Evolutionary conservation across 1,140 invertebrate genomes (phyloP).

Genomic region (Drosophila gunungcola): DNA sequence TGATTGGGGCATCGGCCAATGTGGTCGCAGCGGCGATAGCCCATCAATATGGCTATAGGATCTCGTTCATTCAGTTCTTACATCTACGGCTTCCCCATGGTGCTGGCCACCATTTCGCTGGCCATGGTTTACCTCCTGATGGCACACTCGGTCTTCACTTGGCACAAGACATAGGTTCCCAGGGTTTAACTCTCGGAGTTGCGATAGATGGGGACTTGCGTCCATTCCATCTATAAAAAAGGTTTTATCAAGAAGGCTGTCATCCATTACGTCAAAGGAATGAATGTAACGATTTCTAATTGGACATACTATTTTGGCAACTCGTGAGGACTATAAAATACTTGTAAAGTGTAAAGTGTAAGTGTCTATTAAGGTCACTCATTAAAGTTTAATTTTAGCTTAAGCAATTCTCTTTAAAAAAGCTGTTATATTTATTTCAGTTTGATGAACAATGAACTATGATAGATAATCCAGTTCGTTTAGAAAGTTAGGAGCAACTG

Average conservation of each 20-base stretch:
- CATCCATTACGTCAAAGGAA: not conserved
- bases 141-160: conserved; percentile 87
- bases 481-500: too few relatives aligned
- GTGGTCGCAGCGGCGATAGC: conserved; percentile 91
- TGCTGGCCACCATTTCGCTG: conserved; percentile 87
- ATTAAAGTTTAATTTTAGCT: not conserved
- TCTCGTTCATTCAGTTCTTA: conserved; percentile 87
- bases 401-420: too few relatives aligned
- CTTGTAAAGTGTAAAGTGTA: not conserved
- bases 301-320: not conserved
- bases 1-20: conserved; percentile 92
- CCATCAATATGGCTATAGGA: conserved; percentile 91
- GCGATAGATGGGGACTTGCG: not conserved
- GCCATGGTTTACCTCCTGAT: conserved; percentile 88
- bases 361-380: not conserved
- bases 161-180: conserved; percentile 80
- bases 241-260: not conserved
- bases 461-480: too few relatives aligned
- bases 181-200: not conserved
- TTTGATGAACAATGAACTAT: too few relatives aligned
- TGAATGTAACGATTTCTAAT: not conserved
- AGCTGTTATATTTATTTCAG: too few relatives aligned
- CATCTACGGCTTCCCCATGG: conserved; percentile 90
- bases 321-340: not conserved
- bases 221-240: not conserved